Conservation (phyloP, 2,113 vertebrate genomes). For the Bufo gargarizans region DNA sequence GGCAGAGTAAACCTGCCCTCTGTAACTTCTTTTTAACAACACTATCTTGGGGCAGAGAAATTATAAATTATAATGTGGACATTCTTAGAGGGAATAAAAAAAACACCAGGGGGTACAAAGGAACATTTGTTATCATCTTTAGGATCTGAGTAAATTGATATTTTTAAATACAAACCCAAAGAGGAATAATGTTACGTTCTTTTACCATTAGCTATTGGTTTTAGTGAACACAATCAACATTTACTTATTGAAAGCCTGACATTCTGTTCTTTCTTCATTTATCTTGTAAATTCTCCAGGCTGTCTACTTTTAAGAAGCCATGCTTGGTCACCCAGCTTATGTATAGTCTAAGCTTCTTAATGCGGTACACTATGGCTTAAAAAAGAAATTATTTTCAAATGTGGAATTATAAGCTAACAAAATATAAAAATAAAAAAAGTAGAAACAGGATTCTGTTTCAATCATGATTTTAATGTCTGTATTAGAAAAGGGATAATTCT, state of each 20-base stretch:
- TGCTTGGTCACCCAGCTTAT: slow-evolving; percentile 6
- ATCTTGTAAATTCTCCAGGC: neutral
- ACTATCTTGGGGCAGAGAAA: too few species aligned
- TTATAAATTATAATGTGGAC: too few species aligned
- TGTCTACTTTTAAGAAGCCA: slow-evolving; percentile 14
- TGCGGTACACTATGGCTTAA: neutral
- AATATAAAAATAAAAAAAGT: neutral
- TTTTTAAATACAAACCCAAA: neutral
- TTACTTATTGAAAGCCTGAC: neutral
- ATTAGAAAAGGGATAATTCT: neutral
- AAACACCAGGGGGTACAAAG: too few species aligned
- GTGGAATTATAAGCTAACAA: neutral
- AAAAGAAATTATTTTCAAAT: neutral
- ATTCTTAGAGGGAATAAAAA: too few species aligned
- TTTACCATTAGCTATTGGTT: neutral
- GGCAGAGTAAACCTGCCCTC: too few species aligned
- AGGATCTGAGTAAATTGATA: too few species aligned
- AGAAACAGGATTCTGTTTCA: neutral
- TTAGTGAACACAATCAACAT: neutral
- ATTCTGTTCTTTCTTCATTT: neutral
- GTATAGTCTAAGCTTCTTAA: slow-evolving; percentile 14
- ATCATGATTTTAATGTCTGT: neutral
- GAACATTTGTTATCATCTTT: too few species aligned
- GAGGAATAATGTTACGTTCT: neutral
- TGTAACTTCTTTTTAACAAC: too few species aligned